phyloP scores from a whole-genome alignment of 64 coral and sea anemone genomes.

The Exaiptasia diaphana region DNA sequence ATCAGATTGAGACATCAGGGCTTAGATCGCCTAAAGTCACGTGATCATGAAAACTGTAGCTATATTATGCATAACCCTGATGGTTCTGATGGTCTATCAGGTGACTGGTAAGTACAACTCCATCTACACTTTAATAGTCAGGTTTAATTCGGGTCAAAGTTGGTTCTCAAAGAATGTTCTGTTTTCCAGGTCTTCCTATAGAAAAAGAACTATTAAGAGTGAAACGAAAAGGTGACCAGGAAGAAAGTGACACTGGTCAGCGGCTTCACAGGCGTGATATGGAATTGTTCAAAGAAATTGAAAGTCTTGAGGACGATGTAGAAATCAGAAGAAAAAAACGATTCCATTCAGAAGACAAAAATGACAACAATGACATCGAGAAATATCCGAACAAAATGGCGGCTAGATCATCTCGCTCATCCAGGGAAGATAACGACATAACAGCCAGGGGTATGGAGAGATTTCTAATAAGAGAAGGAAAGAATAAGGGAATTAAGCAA shows the following conservation, averaged over 20 bases:
- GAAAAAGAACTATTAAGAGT: constrained; percentile 54
- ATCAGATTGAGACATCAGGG: no score
- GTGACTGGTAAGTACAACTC: no score
- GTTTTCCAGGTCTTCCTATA: constrained; percentile 55
- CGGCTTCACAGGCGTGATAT: background rate
- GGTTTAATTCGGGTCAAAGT: no score
- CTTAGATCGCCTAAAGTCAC: no score
- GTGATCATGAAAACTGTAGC: no score
- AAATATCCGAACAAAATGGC: constrained; percentile 49
- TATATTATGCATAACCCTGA: no score
- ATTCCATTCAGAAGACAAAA: constrained; percentile 2
- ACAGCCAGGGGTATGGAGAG: constrained; percentile 58
- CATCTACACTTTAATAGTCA: no score
- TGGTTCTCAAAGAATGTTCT: no score
- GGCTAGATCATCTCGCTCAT: constrained; percentile 68
- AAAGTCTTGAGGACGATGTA: background rate
- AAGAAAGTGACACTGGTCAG: background rate
- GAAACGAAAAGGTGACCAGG: constrained; percentile 46
- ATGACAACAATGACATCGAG: background rate
- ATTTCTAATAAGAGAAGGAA: constrained; percentile 27
- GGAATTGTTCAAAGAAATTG: background rate
- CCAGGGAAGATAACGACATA: constrained; percentile 78
- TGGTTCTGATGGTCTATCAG: no score
- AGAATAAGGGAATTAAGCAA: constrained; percentile 3
- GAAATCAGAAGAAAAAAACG: constrained; percentile 32